Conservation (phyloP, 2,113 vertebrate species). For the Spermophilus dauricus region DNA sequence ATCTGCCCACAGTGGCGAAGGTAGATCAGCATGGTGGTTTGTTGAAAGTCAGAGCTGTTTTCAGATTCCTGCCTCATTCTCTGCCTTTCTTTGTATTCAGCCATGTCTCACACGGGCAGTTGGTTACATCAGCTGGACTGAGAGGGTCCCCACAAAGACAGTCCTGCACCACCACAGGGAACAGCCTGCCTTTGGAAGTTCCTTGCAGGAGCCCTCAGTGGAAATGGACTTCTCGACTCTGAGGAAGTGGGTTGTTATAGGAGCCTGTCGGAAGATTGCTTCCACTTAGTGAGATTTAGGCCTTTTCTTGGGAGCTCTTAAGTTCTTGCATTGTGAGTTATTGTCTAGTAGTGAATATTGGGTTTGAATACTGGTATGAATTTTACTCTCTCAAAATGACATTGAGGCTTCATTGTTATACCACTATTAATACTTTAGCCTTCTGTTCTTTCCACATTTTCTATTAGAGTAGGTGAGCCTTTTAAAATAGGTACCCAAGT, state of each 20-base stretch:
- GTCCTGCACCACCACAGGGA: too few species aligned
- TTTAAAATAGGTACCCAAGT: background rate
- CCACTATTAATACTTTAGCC: background rate
- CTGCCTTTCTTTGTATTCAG: background rate
- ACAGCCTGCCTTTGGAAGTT: too few species aligned
- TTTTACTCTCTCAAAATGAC: background rate
- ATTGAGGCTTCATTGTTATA: background rate
- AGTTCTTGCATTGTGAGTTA: background rate
- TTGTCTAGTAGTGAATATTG: background rate
- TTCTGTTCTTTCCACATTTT: background rate
- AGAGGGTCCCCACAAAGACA: background rate
- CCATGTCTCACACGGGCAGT: background rate
- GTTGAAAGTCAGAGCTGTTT: background rate
- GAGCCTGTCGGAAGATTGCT: background rate
- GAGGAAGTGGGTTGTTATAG: background rate
- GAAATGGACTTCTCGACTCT: background rate
- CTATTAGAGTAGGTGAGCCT: background rate
- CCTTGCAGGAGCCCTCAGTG: background rate
- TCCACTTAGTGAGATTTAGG: background rate
- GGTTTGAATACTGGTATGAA: background rate
- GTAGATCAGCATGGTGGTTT: background rate
- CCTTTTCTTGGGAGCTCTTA: accelerated
- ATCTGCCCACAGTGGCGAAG: background rate
- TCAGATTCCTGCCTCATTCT: too few species aligned
- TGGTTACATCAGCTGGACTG: background rate